These are phyloP conservation scores for Epicauta chinensis DNA, from an alignment of 1,140 invertebrate species.

Conservation along the genomic window DNA sequence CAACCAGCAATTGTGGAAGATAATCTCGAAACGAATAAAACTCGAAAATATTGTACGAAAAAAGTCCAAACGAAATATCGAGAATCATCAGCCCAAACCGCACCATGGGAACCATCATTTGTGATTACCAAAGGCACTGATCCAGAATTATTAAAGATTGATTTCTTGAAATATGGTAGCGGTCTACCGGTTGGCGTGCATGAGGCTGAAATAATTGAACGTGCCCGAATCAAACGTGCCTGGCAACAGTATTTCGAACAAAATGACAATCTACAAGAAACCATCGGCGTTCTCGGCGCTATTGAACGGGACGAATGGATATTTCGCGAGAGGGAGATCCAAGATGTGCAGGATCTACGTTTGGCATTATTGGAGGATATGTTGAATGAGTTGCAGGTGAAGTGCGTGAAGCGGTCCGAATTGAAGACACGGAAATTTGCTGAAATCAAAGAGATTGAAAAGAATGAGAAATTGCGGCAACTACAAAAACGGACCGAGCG, in stretches of 20 bases:
- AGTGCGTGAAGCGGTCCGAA: constrained; percentile 39
- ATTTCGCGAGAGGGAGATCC: constrained; percentile 57
- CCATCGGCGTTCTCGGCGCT: constrained; percentile 51
- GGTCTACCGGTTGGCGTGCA: constrained; percentile 56
- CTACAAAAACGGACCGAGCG: constrained; percentile 43
- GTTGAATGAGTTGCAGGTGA: constrained; percentile 37
- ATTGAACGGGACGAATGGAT: constrained; percentile 61
- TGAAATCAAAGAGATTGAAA: constrained; percentile 42
- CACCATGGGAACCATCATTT: constrained; percentile 63
- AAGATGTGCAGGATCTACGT: constrained; percentile 52
- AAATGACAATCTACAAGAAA: constrained; percentile 46
- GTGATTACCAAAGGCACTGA: constrained; percentile 44
- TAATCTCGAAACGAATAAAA: background rate
- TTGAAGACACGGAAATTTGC: constrained; percentile 45
- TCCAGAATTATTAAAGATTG: constrained; percentile 57
- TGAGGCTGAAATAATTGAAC: constrained; percentile 58
- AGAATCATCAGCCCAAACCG: constrained; percentile 71
- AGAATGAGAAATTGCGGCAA: constrained; percentile 42
- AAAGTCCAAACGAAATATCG: constrained; percentile 58
- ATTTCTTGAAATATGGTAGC: constrained; percentile 55
- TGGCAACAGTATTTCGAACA: constrained; percentile 49
- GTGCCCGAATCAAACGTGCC: constrained; percentile 49
- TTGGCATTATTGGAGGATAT: constrained; percentile 48
- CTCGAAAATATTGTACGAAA: background rate
- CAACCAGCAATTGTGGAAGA: background rate